A percentile compares a stretch with the other conserved stretches of the same genome.
These are phyloP conservation scores for Zosterops hypoxanthus DNA, from an alignment of 2,113 vertebrate genomes.

Conservation along the genomic window DNA sequence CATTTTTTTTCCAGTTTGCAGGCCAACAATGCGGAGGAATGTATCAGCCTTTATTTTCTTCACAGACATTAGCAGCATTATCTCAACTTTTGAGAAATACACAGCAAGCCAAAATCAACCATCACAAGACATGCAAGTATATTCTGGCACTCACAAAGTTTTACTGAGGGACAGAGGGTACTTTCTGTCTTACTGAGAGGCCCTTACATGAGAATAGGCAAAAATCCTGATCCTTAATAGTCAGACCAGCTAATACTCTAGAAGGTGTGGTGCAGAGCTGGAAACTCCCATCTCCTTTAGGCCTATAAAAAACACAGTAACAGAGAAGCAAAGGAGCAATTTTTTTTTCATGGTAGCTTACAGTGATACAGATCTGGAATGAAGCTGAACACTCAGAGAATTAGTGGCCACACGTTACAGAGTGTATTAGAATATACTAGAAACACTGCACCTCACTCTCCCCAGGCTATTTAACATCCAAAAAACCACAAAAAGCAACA, in stretches of 20 bases:
- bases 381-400: neutral
- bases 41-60: neutral
- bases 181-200: neutral
- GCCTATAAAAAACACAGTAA: neutral
- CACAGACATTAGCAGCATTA: neutral
- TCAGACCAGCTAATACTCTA: neutral
- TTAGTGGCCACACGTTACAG: neutral
- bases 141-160: neutral
- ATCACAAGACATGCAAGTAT: neutral
- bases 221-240: neutral
- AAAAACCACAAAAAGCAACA: neutral
- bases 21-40: neutral
- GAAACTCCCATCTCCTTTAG: neutral
- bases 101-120: neutral
- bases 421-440: neutral
- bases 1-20: neutral
- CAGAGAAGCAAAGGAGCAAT: neutral
- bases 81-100: neutral
- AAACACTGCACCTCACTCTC: neutral
- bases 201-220: neutral
- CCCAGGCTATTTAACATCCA: neutral
- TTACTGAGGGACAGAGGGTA: neutral
- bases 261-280: neutral
- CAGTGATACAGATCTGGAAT: neutral
- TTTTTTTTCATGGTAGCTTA: neutral